Base-by-base conservation (phyloP, 2,888 invertebrate genomes). In the Galerucella nymphaeae region DNA sequence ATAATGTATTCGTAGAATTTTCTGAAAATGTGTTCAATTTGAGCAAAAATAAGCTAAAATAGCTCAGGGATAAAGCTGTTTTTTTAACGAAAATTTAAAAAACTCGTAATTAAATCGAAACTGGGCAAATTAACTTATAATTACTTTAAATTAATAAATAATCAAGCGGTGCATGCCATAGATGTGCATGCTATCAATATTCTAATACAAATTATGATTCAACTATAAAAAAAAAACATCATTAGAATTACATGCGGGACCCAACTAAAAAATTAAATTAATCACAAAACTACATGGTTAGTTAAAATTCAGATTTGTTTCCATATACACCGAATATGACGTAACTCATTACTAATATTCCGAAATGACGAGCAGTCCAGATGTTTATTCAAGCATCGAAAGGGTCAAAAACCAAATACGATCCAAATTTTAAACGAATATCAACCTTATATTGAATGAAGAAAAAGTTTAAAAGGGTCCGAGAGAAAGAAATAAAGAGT, bases 371-470 rank as follows among this genome's bases (percentile, higher is more conserved):
- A 75, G 75, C 71, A 72, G 77, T 72, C 80, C 80, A 80, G 80
- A 80, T 80, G 80, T 80, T 80, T 77, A 76, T 74, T 75, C 66
- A 75, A 76, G 74, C 72, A 73, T 71, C 71, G 66, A 74, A 79
- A 79, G 80, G 80, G 80, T 80, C 80, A 79, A 79, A 79, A 76
- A 74, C 74, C 74, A 74, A 76, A 76, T 66, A 74, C 72, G 66
- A 48, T 42, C 61, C 59, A 38, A 45, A 20, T 71, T 50, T 64
- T 50, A 67, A 62, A 55, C 76, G 74, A 76, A 58, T 67, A 13
- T 70, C 71, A 55, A 23, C 76, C 70, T 68, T 75, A 75, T 18
- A 8, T 16, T 14, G 13, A 45, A 30, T 18, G 59, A 55, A 57
- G 62, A 71, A 59, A 74, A 3, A 20, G 72, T 20, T 53, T 38